Conservation (phyloP, 2,797 vertebrate species). For the Cercopithecus neglectus region DNA sequence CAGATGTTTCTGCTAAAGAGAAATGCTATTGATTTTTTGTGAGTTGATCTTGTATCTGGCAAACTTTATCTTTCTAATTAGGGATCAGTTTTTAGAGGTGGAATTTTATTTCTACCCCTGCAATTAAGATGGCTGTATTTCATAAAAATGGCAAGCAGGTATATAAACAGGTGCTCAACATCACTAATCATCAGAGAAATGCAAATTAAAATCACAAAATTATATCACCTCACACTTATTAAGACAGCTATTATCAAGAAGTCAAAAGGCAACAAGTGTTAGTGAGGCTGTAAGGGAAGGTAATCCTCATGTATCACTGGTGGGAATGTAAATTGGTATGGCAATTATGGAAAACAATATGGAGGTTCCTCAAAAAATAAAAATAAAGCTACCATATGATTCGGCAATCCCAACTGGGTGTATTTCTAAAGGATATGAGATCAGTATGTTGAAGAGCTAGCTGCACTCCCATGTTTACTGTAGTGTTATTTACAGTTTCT, state of each 20-base stretch:
- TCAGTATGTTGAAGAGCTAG: neutral
- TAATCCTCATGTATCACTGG: neutral
- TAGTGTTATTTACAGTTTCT: neutral
- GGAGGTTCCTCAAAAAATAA: neutral
- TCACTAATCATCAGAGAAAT: neutral
- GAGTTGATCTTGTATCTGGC: neutral
- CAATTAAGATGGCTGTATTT: neutral
- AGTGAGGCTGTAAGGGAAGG: neutral
- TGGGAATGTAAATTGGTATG: neutral
- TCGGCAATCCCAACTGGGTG: neutral
- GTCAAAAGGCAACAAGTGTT: neutral
- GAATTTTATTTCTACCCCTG: constrained; percentile 16
- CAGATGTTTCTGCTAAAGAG: neutral
- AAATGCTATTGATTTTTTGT: neutral
- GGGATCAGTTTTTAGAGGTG: neutral
- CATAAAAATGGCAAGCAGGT: neutral
- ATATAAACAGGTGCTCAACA: neutral
- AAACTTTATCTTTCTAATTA: neutral
- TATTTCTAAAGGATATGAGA: neutral
- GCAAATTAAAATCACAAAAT: neutral
- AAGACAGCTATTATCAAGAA: neutral
- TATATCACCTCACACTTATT: neutral
- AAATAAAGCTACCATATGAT: neutral
- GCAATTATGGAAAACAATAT: neutral
- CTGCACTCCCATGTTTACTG: neutral